Base-by-base conservation (phyloP, 2,888 invertebrate genomes). In the Conomelus anceps region DNA sequence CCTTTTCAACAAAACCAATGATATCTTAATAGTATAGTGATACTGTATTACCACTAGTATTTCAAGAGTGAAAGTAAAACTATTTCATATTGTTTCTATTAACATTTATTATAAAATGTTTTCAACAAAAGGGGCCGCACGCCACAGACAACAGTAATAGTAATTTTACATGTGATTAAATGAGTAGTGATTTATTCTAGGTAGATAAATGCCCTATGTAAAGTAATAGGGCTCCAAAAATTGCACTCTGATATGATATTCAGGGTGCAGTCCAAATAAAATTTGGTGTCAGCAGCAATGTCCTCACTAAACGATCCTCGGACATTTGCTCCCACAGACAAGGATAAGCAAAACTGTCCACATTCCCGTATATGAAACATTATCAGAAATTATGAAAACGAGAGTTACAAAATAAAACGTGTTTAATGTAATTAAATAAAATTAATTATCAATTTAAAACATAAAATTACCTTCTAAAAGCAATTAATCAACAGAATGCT, bases 271-370 rank as follows among this genome's bases (percentile, higher is more conserved):
- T 92, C 92, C 90, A 91, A 92, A 92, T 93, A 93, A 93, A 92
- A 92, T 90, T 93, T 93, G 96, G 96, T 96, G 96, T 95, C 95
- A 96, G 97, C 97, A 97, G 94, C 94, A 96, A 96, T 96, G 95
- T 94, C 94, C 97, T 97, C 97, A 96, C 97, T 96, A 96, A 92
- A 95, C 96, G 97, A 95, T 97, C 97, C 96, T 95, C 95, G 97
- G 95, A 95, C 96, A 96, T 96, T 95, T 95, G 97, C 97, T 96
- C 97, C 96, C 96, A 96, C 94, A 96, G 96, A 97, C 90, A 90
- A 89, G 90, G 91, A 89, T 88, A 13, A n/a, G 0, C n/a, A n/a
- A 13, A n/a, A 20, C n/a, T 4, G 1, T 22, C 1, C 4, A 89
- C 1, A n/a, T 22, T 3, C 34, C 22, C 4, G 29, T 29, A 22